phyloP scores from a whole-genome alignment of 2,113 vertebrate genomes.

The Heterocephalus glaber region DNA sequence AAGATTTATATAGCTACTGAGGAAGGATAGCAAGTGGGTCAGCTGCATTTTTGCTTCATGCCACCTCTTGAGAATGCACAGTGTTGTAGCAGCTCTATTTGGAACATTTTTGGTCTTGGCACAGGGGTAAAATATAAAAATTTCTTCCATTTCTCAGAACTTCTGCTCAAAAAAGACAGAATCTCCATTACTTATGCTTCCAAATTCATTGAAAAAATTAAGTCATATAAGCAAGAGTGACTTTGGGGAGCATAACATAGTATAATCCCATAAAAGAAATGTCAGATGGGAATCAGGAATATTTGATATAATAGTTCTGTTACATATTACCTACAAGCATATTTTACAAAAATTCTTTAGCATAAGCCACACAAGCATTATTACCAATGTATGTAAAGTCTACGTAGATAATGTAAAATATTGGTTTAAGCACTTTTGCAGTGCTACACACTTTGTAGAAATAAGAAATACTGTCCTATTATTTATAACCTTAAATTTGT shows the following conservation, averaged over 20 bases:
- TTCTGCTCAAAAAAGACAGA: background rate
- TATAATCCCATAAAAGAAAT: background rate
- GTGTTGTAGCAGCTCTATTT: fast-evolving
- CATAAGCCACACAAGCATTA: background rate
- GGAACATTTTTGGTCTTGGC: background rate
- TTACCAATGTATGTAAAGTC: background rate
- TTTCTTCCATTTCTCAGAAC: background rate
- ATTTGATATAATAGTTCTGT: background rate
- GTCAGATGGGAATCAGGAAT: background rate
- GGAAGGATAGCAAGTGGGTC: background rate
- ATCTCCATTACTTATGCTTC: background rate
- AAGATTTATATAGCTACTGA: background rate
- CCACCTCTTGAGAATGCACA: background rate
- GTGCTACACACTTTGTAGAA: background rate
- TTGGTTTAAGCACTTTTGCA: background rate
- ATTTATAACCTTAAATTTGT: background rate
- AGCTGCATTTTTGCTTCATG: background rate
- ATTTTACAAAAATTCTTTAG: background rate
- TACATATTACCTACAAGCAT: background rate
- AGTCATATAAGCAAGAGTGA: background rate
- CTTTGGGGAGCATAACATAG: background rate
- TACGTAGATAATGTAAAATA: background rate
- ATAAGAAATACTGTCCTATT: background rate
- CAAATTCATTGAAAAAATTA: background rate
- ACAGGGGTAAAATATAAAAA: background rate